These are phyloP conservation scores for Heterocephalus glaber DNA, from an alignment of 2,113 vertebrate species.

Conservation along the genomic window DNA sequence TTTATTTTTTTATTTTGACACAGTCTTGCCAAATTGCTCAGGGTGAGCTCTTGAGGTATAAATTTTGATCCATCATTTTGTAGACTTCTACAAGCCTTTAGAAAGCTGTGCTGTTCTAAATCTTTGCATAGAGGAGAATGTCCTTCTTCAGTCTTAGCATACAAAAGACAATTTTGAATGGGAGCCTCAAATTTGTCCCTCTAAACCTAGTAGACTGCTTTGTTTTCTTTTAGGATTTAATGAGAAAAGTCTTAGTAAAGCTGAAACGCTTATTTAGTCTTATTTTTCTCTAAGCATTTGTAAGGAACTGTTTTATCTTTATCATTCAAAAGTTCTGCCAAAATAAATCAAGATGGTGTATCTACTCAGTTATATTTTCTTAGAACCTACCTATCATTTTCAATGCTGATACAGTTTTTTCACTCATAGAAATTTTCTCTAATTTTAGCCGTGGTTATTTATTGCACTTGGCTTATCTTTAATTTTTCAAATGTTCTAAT, in stretches of 20 bases:
- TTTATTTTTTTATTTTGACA: neutral
- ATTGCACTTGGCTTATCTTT: neutral
- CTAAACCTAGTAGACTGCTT: neutral
- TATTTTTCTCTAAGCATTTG: slow-evolving; percentile 27
- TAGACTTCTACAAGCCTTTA: slow-evolving; percentile 11
- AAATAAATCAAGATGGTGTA: neutral
- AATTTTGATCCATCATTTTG: slow-evolving; percentile 37
- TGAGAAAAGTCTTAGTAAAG: slow-evolving; percentile 20
- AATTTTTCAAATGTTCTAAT: slow-evolving; percentile 43
- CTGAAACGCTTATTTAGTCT: neutral
- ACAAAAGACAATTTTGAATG: slow-evolving; percentile 12
- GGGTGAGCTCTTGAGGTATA: neutral
- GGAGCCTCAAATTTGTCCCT: neutral
- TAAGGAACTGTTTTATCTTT: neutral
- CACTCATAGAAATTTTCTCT: neutral
- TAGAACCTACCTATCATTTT: slow-evolving; percentile 46
- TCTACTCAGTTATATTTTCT: neutral
- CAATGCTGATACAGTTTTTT: neutral
- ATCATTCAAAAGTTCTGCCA: slow-evolving; percentile 35
- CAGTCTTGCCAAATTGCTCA: neutral
- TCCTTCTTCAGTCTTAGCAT: neutral
- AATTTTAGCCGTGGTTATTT: neutral
- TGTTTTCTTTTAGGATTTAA: slow-evolving; percentile 44
- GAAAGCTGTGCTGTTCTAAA: neutral
- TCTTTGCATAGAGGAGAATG: neutral